A percentile compares a stretch with the other conserved stretches of the same genome.
Conservation (phyloP, 2,888 invertebrate species). For the Noctua janthina region DNA sequence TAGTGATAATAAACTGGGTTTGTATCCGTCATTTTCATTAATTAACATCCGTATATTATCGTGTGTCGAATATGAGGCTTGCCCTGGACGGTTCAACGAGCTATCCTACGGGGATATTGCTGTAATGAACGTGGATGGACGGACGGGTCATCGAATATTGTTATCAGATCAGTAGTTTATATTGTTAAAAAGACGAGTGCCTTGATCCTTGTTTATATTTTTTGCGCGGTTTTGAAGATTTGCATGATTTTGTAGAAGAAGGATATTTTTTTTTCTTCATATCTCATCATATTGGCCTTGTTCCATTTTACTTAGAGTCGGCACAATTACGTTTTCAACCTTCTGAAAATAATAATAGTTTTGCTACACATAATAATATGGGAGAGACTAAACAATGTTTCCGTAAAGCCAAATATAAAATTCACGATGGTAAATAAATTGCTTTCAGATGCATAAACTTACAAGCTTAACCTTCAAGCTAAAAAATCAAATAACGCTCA, state of each 20-base stretch:
- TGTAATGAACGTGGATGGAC: slow-evolving; percentile 4
- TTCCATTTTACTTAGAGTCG: no score
- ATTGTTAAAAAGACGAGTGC: not conserved
- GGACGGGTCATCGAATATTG: slow-evolving; percentile 1
- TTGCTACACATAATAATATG: not conserved
- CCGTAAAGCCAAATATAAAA: not conserved
- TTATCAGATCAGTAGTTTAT: slow-evolving; percentile 8
- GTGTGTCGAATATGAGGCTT: not conserved
- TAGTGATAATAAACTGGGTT: slow-evolving; percentile 16
- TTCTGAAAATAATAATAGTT: not conserved
- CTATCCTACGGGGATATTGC: slow-evolving; percentile 10
- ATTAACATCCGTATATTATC: slow-evolving; percentile 21
- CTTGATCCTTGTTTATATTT: not conserved
- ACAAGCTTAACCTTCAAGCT: not conserved
- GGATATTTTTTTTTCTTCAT: not conserved
- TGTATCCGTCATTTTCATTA: slow-evolving; percentile 24
- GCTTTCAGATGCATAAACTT: not conserved
- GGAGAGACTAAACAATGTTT: not conserved
- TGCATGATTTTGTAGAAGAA: not conserved
- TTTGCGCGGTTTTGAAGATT: not conserved
- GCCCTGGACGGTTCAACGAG: not conserved
- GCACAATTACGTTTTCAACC: not conserved
- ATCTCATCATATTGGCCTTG: not conserved
- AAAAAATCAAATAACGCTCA: not conserved
- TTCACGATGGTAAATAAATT: not conserved